These are phyloP conservation scores for Plecturocebus donacophilus DNA, from an alignment of 2,113 vertebrate species.

Conservation along the genomic window DNA sequence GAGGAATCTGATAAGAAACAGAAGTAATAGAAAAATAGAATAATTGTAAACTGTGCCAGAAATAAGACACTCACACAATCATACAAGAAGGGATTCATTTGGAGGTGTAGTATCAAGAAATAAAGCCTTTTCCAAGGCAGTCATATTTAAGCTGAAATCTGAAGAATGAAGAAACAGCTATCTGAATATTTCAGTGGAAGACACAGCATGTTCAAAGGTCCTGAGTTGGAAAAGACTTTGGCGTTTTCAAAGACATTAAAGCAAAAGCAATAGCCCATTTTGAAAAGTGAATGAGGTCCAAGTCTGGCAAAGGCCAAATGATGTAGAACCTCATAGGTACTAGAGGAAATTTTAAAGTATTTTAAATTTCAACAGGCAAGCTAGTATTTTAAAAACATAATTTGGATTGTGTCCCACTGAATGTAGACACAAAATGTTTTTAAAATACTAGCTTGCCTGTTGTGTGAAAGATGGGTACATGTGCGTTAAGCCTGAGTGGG, in stretches of 20 bases:
- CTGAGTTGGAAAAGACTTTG: background rate
- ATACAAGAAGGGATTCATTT: background rate
- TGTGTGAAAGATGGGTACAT: background rate
- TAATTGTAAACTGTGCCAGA: background rate
- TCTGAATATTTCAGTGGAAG: constrained; percentile 5
- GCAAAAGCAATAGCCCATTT: background rate
- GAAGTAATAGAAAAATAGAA: background rate
- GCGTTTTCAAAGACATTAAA: background rate
- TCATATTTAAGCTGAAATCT: background rate
- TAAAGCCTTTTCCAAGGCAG: background rate
- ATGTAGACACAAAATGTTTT: background rate
- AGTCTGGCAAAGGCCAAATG: background rate
- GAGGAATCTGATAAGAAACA: background rate
- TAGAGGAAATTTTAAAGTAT: no score
- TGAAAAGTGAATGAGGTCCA: background rate
- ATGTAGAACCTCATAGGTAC: accelerated
- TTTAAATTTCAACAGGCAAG: no score
- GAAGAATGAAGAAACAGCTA: background rate
- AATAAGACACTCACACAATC: background rate
- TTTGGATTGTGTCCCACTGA: no score
- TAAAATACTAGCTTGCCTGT: background rate
- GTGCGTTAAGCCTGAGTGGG: accelerated
- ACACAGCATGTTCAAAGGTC: background rate
- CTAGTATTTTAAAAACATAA: no score
- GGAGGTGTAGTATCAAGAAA: background rate